Base-by-base conservation (phyloP, 2,113 vertebrate species). In the Nannospalax galili region DNA sequence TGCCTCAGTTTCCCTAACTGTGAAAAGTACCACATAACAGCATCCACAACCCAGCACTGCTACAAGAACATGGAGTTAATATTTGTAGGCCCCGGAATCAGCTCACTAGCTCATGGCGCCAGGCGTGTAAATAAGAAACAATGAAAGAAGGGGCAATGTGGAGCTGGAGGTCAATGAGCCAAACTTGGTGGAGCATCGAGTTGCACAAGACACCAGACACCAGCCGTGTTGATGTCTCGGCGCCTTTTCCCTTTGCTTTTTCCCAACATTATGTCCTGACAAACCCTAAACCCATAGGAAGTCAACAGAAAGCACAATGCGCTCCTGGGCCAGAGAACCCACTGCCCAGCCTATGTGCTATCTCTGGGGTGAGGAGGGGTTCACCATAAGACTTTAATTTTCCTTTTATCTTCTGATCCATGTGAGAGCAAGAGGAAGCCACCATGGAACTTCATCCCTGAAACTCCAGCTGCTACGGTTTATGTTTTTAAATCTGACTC, bases 121-220 rank as follows among this genome's bases (percentile, higher is more conserved):
- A 3, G 16, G 60, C 14, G 11, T 1, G 15, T 42, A 42, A 72
- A 19, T 32, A 24, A 30, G 22, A 77, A 94, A n/a, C 3, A 0
- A 16, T 7, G 40, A 15, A 17, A 0, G n/a, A n/a, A 30, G 69
- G 0, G 26, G 5, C 1, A 52, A 69, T 7, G 8, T 0, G 7
- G 80, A 40, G 1, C 52, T 11, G 48, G 48, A 52, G 6, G 6
- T 52, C 48, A 7, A 11, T 52, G 48, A 52, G 48, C 48, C 48
- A 52, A 52, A 52, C 48, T 7, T 1, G 2, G 30, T 8, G 4
- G 35, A 11, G 28, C 19, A 0, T n/a, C 12, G 12, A 9, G 14
- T 3, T 40, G 58, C 10, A 4, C 4, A 8, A 20, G 64, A 5
- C 42, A 26, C 0, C 19, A 20, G 64, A 5, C 42, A 7, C 0